Percentiles rank a stretch among this genome's conserved stretches.
Conservation (phyloP, 2,113 vertebrate genomes). For the Ifrita kowaldi region DNA sequence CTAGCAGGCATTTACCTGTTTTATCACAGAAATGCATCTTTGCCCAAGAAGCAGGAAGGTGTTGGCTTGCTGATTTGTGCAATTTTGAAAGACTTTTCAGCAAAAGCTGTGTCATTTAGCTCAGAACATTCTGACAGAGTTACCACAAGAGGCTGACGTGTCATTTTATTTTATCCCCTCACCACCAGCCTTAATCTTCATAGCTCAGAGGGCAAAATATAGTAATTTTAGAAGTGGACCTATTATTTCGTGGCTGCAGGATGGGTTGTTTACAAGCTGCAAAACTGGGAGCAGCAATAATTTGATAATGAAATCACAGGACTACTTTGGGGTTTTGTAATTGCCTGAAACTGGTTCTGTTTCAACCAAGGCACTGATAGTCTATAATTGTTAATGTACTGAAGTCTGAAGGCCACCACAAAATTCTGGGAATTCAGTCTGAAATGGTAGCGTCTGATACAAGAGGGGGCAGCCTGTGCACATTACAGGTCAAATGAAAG, state of each 20-base stretch:
- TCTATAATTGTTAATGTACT: not conserved
- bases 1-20: not conserved
- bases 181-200: not conserved
- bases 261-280: not conserved
- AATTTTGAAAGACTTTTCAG: not conserved
- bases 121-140: not conserved
- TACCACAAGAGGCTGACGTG: not conserved
- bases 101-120: not conserved
- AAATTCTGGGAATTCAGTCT: not conserved
- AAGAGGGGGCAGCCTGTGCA: not conserved
- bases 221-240: not conserved
- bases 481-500: not conserved
- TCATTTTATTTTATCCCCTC: not conserved
- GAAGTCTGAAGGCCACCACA: not conserved
- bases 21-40: not conserved
- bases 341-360: not conserved
- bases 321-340: not conserved
- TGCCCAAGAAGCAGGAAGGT: not conserved
- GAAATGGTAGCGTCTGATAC: rapidly evolving
- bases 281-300: not conserved
- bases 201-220: not conserved
- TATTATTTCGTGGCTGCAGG: not conserved
- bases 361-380: not conserved
- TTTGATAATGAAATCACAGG: not conserved
- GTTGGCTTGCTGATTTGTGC: not conserved